A percentile compares a stretch with the other conserved stretches of the same genome.
Conservation (phyloP, 1,140 invertebrate genomes). For the Pseudoatta argentina region DNA sequence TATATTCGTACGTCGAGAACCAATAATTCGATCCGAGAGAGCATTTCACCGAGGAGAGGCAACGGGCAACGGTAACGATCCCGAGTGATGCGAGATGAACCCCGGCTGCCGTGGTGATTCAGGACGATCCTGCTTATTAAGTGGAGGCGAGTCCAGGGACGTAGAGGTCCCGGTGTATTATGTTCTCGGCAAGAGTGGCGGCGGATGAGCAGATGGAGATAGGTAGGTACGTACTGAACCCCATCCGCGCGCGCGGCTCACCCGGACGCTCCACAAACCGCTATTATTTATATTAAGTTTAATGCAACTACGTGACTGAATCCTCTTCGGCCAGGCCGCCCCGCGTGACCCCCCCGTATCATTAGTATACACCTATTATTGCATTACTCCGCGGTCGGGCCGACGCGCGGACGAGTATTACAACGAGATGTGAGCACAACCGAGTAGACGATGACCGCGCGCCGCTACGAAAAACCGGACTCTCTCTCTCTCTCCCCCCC, state of each 20-base stretch:
- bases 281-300: constrained; percentile 88
- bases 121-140: constrained; percentile 86
- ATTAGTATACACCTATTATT: constrained; percentile 87
- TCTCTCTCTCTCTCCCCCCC: constrained; percentile 18
- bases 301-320: constrained; percentile 87
- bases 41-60: constrained; percentile 50
- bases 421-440: constrained; percentile 71
- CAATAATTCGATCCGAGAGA: constrained; percentile 69
- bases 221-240: constrained; percentile 80
- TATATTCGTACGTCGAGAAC: constrained; percentile 66
- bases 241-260: constrained; percentile 63
- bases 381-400: constrained; percentile 80
- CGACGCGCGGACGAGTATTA: constrained; percentile 71
- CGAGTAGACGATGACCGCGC: constrained; percentile 73
- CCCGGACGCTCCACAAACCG: constrained; percentile 85
- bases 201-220: constrained; percentile 83
- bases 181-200: constrained; percentile 74
- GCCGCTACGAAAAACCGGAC: constrained; percentile 65
- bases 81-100: constrained; percentile 66
- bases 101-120: constrained; percentile 82
- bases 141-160: constrained; percentile 83
- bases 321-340: constrained; percentile 73
- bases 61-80: constrained; percentile 69
- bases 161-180: constrained; percentile 83
- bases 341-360: constrained; percentile 82